Base-by-base conservation (phyloP, 2,113 vertebrate species). In the Leptocoma aspasia region DNA sequence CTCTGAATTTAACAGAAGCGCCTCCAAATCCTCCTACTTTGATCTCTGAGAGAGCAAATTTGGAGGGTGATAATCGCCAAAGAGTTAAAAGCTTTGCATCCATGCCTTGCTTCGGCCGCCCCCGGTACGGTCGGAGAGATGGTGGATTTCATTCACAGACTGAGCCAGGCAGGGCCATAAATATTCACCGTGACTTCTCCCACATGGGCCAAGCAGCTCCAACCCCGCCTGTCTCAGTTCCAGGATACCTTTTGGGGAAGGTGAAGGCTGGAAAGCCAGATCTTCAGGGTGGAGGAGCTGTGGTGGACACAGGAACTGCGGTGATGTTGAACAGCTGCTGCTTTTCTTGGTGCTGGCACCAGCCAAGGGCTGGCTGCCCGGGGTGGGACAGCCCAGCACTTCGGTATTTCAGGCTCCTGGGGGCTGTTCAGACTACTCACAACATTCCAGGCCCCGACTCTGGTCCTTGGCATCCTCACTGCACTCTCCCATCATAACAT, bases 361-460 rank as follows among this genome's bases (percentile, higher is more conserved):
- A 80, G 57, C 30, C 44, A 11, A 23, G 41, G 54, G 39, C 57
- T 21, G 57, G 27, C 27, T 24, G 47, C 8, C 1, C 1, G 0
- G 0, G 8, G 21, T 69, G 45, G 41, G 28, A 20, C 2, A 76
- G n/a, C 30, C 60, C 56, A 37, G 33, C 12, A 14, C n/a, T 50
- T 42, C 21, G 9, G 15, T 1, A 15, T 23, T 16, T 22, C 18
- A 6, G 56, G 28, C 20, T 78, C 33, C 26, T 14, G 14, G 15
- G 10, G 28, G 22, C 31, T 63, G 6, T 56, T 63, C 28, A 49
- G 49, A 31, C 28, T 54, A 52, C 56, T 57, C 37, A 14, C 0
- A 0, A 22, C 6, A 27, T n/a, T n/a, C 41, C 8, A 7, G 28
- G 24, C 21, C 9, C 45, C 7, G 2, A 2, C 7, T 80, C n/a